Evolutionary conservation across 2,888 invertebrate genomes (phyloP), one percentile per base, ranked within the genome.

Genomic region (Xestia sexstrigata): DNA sequence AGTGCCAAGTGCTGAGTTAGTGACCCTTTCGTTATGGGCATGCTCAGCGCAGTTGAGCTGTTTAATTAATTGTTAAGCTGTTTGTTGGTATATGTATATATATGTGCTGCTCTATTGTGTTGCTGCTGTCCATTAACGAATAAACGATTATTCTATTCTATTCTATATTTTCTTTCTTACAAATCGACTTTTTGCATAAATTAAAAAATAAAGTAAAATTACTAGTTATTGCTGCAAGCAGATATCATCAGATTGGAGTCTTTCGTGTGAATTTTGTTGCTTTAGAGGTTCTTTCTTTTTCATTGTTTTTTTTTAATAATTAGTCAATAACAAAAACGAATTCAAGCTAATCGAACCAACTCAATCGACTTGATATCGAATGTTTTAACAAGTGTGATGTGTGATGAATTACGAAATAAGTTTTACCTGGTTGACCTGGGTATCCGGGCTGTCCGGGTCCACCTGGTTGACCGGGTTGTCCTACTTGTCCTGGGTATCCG

Each of bases 401-500:
- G 11, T 11, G 23, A n/a, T n/a, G n/a, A 52, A 11, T 52, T 52
- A 23, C 11, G 23, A 52, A 52, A n/a, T 23, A 52, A 52, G 11
- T 52, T 52, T 52, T 52, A 52, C 52, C 23, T 52, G 52, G 49
- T 52, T 52, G 23, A 23, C 49, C 49, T 52, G 49, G 52, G 23
- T 52, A 23, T 23, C 52, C 52, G 20, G 49, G 49, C 20, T 49
- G 49, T 49, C 49, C 49, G 2, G 49, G 49, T 49, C 20, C 49
- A 20, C 49, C 49, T 49, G 49, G 49, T 3, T 49, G 49, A 49
- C 84, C 93, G 49, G 49, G 49, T 49, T 49, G 23, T 49, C 49
- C 49, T 49, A 23, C 23, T 49, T 52, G 52, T 23, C 9, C 78
- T 9, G 66, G 74, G 0, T 69, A 5, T 17, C 92, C 92, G 1